Base-by-base conservation (phyloP, 2,797 vertebrate species). In the Cirrhinus mrigala region DNA sequence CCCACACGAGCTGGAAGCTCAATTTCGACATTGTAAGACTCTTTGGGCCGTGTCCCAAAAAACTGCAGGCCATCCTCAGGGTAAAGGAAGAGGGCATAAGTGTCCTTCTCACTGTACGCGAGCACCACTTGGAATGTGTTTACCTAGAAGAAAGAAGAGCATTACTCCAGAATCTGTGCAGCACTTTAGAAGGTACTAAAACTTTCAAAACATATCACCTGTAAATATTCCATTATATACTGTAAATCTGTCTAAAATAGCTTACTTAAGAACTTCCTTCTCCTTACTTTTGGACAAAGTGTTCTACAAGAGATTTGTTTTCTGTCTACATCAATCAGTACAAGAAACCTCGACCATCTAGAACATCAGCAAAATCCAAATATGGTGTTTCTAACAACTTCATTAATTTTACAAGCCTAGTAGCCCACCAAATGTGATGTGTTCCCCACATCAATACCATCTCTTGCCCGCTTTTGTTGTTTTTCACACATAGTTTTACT, bases 91-190 rank as follows among this genome's bases (percentile, higher is more conserved):
- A 99, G 92, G 50, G 93, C 92, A 0, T 97, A 99, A 4, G 96
- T 94, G 87, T 99, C 94, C 0, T 91, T 94, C 12, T 96, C 95
- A 22, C 97, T 92, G 0, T 96, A 99, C 22, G 95, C 97, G 77
- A 99, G 86, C n/a, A 97, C 96, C 0, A 94, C 95, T 92, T 99
- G 98, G 95, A 99, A 99, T 1, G 97, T 99, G 89, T 99, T 99
- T 81, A 95, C 90, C 98, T 99, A 90, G 37, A 58, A 75, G 62
- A 52, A 40, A 90, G 52, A 60, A 52, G 27, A 69, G 33, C 79
- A 50, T 68, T 70, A 83, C 62, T 87, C 83, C 70, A 68, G 24
- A 77, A 46, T 86, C 27, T 29, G 0, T 12, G 15, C 16, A 33
- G 33, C 40, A 48, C 76, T 46, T 44, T 46, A 54, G 9, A 50